Percentiles rank a stretch among this genome's conserved stretches.
Conservation (phyloP, 2,797 vertebrate genomes). For the Galagoides demidoff region DNA sequence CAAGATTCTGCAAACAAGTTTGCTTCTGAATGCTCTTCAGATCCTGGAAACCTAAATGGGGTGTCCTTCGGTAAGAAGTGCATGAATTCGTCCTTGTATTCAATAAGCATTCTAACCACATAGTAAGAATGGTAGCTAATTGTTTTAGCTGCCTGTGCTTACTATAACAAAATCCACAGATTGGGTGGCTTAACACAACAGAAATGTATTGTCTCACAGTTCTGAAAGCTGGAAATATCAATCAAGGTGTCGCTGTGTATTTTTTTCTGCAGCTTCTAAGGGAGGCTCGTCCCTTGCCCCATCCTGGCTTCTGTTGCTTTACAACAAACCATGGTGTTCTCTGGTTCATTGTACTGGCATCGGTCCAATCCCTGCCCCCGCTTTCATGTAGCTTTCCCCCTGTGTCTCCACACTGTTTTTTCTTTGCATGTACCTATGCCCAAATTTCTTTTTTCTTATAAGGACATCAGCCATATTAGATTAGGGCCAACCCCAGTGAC, state of each 20-base stretch:
- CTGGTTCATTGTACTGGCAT: neutral
- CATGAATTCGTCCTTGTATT: neutral
- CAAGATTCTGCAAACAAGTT: neutral
- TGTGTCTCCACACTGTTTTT: neutral
- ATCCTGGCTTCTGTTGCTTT: neutral
- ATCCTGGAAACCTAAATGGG: neutral
- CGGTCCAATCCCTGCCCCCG: neutral
- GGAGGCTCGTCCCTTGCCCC: neutral
- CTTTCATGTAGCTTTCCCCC: neutral
- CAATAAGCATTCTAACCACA: neutral
- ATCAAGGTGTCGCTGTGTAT: neutral
- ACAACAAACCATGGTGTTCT: neutral
- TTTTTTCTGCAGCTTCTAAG: too few relatives aligned
- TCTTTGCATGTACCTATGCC: neutral
- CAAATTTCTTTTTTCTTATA: neutral
- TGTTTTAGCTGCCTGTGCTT: neutral
- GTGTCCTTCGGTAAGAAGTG: neutral
- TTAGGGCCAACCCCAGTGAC: neutral
- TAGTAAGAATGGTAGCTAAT: neutral
- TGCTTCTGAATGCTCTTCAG: neutral
- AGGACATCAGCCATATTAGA: neutral
- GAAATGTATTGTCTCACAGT: neutral
- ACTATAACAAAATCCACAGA: neutral
- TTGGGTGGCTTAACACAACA: neutral
- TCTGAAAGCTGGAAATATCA: neutral